Evolutionary conservation across 2,888 invertebrate species (phyloP), one percentile per base, ranked within the genome.

Genomic region (Synanthedon vespiformis): DNA sequence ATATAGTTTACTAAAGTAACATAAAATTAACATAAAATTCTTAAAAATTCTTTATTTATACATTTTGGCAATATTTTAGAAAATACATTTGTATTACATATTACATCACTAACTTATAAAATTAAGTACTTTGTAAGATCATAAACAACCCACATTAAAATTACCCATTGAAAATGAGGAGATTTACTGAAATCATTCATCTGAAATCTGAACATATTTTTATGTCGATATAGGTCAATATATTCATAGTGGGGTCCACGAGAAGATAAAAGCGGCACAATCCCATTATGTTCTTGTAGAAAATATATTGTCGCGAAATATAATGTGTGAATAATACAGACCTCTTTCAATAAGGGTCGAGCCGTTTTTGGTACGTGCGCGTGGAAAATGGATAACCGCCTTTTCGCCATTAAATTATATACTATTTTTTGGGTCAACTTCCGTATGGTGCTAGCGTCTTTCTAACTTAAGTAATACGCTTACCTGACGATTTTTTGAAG

Each of bases 321-420:
- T 77, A 74, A 76, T 73, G 70, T 68, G 71, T 74, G 74, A 77
- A 74, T 74, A 76, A 69, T 70, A 68, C 61, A 74, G 69, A 65
- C 68, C 69, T 64, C 66, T 72, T 80, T 78, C 77, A 82, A 81
- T 81, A 79, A 73, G 72, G 75, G 70, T 65, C 63, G 65, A 65
- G 66, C 70, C 67, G 72, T 74, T 59, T 79, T 75, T 61, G 59
- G 74, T 70, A 74, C 67, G 68, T 64, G 65, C 64, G 63, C 65
- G 70, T 66, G 71, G 71, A 75, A 77, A 79, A 77, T 77, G 78
- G 75, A 77, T 78, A 76, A 76, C 65, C 63, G 76, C 75, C 80
- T 77, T 74, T 81, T 76, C 68, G 69, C 66, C 58, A 82, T 81
- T 80, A 79, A 80, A 79, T 80, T 79, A 80, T 77, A 69, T 70